phyloP scores from a whole-genome alignment of 1,140 invertebrate genomes.

The Notospermus geniculatus region DNA sequence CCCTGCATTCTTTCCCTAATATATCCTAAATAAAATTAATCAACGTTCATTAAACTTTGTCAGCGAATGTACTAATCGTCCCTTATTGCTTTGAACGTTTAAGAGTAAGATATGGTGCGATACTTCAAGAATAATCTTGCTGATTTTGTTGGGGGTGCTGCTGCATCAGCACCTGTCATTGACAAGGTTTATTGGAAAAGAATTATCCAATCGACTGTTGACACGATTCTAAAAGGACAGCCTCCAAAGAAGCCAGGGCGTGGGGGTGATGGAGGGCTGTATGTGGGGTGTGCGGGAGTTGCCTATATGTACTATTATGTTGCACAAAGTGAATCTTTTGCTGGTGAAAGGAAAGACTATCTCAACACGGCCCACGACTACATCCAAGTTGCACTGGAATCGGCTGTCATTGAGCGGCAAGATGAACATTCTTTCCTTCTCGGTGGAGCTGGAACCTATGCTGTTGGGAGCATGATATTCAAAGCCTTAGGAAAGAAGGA shows the following conservation, averaged over 20 bases:
- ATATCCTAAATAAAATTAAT: too few species aligned
- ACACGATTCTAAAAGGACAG: conserved; percentile 30
- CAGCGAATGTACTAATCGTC: too few species aligned
- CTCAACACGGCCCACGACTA: conserved; percentile 46
- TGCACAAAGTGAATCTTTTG: conserved; percentile 37
- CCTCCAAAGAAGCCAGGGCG: conserved; percentile 37
- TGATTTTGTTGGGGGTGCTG: conserved; percentile 33
- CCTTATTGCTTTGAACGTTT: too few species aligned
- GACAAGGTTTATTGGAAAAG: conserved; percentile 34
- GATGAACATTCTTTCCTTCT: conserved; percentile 54
- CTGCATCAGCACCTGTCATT: conserved; percentile 22
- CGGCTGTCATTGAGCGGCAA: conserved; percentile 23
- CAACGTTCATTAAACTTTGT: too few species aligned
- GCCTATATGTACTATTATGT: conserved; percentile 58
- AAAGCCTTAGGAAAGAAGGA: conserved; percentile 36
- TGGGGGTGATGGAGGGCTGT: conserved; percentile 57
- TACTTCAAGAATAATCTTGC: conserved; percentile 48
- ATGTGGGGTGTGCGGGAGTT: conserved; percentile 58
- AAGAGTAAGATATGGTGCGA: conserved; percentile 24
- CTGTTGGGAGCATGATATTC: conserved; percentile 50
- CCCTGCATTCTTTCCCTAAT: too few species aligned
- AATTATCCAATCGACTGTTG: conserved; percentile 22
- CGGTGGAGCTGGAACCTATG: conserved; percentile 55
- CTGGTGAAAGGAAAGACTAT: conserved; percentile 33
- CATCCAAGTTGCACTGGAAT: conserved; percentile 37